Percentiles rank a stretch among this genome's conserved stretches.
These are phyloP conservation scores for Cyanoramphus novaezelandiae DNA, from an alignment of 2,113 vertebrate genomes.

Conservation along the genomic window DNA sequence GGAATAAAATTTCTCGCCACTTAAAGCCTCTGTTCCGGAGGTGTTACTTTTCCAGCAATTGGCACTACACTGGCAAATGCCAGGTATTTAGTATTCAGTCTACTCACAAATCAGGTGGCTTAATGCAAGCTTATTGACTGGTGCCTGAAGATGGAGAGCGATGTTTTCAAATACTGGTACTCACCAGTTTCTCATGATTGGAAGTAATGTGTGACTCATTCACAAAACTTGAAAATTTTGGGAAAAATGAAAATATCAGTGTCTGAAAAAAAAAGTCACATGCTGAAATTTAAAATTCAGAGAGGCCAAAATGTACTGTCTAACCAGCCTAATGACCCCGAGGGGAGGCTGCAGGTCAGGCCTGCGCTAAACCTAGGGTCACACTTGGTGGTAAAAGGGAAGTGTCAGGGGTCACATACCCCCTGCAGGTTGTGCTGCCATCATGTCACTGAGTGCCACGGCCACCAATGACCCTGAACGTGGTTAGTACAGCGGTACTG, in stretches of 20 bases:
- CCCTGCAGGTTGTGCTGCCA: background rate
- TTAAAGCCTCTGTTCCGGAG: constrained; percentile 23
- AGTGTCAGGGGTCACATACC: background rate
- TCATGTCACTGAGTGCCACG: background rate
- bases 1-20: background rate
- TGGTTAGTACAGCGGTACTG: background rate
- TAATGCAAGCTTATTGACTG: constrained; percentile 73
- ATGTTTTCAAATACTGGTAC: background rate
- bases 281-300: background rate
- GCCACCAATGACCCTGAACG: background rate
- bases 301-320: background rate
- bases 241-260: background rate
- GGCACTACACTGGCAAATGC: constrained; percentile 4
- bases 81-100: constrained; percentile 77
- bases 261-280: background rate
- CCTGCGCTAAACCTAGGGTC: background rate
- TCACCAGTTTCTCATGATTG: background rate
- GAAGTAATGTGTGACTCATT: background rate
- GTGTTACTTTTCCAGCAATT: constrained; percentile 15
- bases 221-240: background rate
- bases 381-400: background rate
- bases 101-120: constrained; percentile 79
- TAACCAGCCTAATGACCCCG: background rate
- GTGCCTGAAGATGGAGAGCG: too few species aligned
- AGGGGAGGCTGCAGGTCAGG: background rate